Evolutionary conservation across 2,797 vertebrate species (phyloP).

Genomic region (Cirrhinus molitorella): DNA sequence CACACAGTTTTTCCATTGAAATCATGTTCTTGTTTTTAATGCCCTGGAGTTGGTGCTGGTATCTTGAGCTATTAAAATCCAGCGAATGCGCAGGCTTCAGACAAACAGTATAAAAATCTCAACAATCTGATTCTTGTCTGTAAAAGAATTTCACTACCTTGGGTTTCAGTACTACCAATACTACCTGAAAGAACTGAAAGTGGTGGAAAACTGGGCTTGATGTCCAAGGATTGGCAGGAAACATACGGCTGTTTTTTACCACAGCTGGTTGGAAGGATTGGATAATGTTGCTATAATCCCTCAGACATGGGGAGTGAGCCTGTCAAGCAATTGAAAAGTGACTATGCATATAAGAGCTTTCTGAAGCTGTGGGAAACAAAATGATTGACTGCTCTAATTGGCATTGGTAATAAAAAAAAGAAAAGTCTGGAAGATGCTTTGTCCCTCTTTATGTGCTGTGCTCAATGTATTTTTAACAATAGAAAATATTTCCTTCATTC

Average conservation of each 20-base stretch:
- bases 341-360: conserved; percentile 31
- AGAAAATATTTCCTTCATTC: background rate
- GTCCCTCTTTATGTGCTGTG: background rate
- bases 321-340: conserved; percentile 10
- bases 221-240: conserved; percentile 13
- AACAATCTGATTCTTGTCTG: background rate
- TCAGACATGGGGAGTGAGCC: background rate
- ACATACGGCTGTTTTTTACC: conserved; percentile 25
- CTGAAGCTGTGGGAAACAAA: conserved; percentile 36
- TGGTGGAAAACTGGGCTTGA: background rate
- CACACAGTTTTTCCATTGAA: background rate
- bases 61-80: background rate
- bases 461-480: conserved; percentile 29
- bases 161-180: conserved; percentile 4
- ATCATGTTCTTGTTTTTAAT: conserved; percentile 5
- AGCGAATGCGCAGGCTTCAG: background rate
- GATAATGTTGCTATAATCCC: conserved; percentile 33
- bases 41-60: background rate
- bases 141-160: background rate
- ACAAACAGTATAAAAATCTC: background rate
- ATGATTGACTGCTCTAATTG: conserved; percentile 38
- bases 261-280: conserved; percentile 38
- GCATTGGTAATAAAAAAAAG: conserved; percentile 1
- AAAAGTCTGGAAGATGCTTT: conserved; percentile 2
- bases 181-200: background rate